Percentiles rank a stretch among this genome's conserved stretches.
These are phyloP conservation scores for Aleadryas rufinucha DNA, from an alignment of 2,113 vertebrate genomes.

Conservation along the genomic window DNA sequence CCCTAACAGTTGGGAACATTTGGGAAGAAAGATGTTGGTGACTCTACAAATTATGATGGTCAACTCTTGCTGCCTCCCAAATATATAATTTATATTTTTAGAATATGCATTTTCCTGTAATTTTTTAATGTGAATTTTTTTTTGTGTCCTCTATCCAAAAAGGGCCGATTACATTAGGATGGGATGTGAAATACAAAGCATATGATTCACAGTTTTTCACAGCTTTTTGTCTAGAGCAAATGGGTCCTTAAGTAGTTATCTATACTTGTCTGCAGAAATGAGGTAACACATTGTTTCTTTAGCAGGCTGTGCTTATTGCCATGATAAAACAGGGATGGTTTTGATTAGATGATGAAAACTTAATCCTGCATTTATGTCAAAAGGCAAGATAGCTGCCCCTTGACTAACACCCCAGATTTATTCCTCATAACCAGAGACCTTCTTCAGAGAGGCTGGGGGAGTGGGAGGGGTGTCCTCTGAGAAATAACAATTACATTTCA, in stretches of 20 bases:
- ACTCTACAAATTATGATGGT: neutral
- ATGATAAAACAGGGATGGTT: neutral
- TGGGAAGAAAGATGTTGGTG: neutral
- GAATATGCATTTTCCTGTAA: neutral
- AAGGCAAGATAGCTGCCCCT: neutral
- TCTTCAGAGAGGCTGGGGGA: rapidly evolving
- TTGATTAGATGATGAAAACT: neutral
- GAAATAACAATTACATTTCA: neutral
- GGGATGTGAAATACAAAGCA: neutral
- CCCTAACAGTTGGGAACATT: neutral
- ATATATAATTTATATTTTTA: neutral
- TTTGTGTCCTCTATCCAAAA: neutral
- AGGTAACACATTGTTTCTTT: neutral
- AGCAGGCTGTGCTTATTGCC: neutral
- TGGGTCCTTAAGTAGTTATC: neutral
- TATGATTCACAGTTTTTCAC: neutral
- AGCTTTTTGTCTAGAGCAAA: neutral
- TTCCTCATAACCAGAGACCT: neutral
- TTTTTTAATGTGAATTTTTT: neutral
- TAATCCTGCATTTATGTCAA: neutral
- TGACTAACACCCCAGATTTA: neutral
- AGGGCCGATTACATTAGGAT: neutral
- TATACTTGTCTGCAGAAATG: neutral
- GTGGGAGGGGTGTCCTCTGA: neutral
- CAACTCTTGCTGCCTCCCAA: neutral